phyloP scores from a whole-genome alignment of 2,113 vertebrate genomes.

The Ctenomys sociabilis region DNA sequence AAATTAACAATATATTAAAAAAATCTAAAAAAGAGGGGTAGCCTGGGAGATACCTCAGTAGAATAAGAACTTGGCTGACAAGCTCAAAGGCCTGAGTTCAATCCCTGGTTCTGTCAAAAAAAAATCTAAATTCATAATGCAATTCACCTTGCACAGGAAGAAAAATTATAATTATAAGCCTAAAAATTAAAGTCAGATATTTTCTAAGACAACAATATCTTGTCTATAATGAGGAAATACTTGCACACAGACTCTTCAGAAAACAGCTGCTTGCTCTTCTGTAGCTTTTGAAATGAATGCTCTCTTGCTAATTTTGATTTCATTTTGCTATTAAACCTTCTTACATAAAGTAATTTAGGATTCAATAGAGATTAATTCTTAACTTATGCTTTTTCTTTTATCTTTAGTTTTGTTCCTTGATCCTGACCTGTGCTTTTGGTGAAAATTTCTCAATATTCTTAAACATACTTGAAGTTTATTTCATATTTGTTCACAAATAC shows the following conservation, averaged over 20 bases:
- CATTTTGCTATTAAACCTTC: background rate
- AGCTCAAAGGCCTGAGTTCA: too few relatives aligned
- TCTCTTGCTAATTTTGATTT: background rate
- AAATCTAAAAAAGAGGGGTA: too few relatives aligned
- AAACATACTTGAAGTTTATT: background rate
- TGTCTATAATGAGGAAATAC: background rate
- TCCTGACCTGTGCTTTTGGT: background rate
- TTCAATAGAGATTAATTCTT: background rate
- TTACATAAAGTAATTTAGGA: background rate
- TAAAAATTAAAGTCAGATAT: background rate
- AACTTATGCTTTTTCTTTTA: background rate
- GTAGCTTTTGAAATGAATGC: background rate
- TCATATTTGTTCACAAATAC: background rate
- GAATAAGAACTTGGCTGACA: too few relatives aligned
- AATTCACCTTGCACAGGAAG: background rate
- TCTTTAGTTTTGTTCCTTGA: background rate
- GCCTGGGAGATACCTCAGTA: too few relatives aligned
- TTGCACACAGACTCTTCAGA: conserved; percentile 20
- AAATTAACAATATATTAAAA: too few relatives aligned
- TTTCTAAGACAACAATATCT: background rate
- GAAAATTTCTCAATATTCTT: background rate
- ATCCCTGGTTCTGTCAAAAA: too few relatives aligned
- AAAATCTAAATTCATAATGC: too few relatives aligned
- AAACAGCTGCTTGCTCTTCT: background rate
- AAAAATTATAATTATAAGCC: background rate